A percentile compares a stretch with the other conserved stretches of the same genome.
Evolutionary conservation across 2,888 invertebrate species (phyloP).

Genomic region (Sesia bembeciformis): DNA sequence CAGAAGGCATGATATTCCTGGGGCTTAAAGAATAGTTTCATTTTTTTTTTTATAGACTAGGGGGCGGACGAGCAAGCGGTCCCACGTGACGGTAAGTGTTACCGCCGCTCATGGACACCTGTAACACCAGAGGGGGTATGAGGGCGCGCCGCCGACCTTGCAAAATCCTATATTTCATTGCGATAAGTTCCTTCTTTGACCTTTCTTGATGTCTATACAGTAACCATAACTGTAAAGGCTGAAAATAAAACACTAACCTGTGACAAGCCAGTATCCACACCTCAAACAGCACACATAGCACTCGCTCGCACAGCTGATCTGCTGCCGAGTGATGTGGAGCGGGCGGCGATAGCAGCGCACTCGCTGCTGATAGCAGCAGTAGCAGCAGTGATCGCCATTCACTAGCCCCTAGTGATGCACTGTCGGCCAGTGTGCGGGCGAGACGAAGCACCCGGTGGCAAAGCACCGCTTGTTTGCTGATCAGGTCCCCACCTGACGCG

Average conservation of each 20-base stretch:
- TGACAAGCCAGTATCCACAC: slow-evolving; percentile 78
- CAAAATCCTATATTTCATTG: too few species aligned
- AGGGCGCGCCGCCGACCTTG: too few species aligned
- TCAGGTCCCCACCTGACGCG: slow-evolving; percentile 85
- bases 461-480: slow-evolving; percentile 93
- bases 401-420: slow-evolving; percentile 79
- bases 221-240: too few species aligned
- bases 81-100: too few species aligned
- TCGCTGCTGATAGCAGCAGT: slow-evolving; percentile 88
- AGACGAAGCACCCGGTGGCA: slow-evolving; percentile 93
- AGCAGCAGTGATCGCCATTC: slow-evolving; percentile 94
- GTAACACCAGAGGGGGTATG: too few species aligned
- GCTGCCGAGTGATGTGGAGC: slow-evolving; percentile 96
- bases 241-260: slow-evolving; percentile 27
- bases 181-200: too few species aligned
- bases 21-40: too few species aligned
- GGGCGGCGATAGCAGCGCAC: slow-evolving; percentile 92
- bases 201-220: too few species aligned
- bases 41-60: too few species aligned
- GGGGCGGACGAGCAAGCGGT: too few species aligned
- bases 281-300: slow-evolving; percentile 94
- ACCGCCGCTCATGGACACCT: too few species aligned
- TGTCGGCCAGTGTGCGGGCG: slow-evolving; percentile 79
- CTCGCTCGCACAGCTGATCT: slow-evolving; percentile 94
- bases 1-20: too few species aligned